phyloP scores from a whole-genome alignment of 2,888 invertebrate genomes.

The Lissocephala sabroskyi region DNA sequence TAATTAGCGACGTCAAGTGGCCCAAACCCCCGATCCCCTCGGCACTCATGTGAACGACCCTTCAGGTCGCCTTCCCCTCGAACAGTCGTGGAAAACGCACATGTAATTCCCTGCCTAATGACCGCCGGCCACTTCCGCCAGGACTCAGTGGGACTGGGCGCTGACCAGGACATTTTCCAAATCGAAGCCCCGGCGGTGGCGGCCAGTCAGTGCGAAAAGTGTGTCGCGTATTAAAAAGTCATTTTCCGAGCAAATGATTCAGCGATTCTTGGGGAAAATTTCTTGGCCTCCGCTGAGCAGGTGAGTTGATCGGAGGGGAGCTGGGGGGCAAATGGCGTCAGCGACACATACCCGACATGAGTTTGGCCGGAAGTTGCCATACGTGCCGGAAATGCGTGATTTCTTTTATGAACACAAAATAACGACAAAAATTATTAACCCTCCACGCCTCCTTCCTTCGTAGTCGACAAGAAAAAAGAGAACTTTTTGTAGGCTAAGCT shows the following conservation, averaged over 20 bases:
- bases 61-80: slow-evolving; percentile 27
- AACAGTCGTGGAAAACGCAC: slow-evolving; percentile 20
- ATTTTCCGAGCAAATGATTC: slow-evolving; percentile 63
- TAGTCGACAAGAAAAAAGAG: slow-evolving; percentile 22
- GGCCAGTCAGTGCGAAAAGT: slow-evolving; percentile 20
- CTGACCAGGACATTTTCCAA: slow-evolving; percentile 57
- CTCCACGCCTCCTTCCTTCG: too few relatives aligned
- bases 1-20: slow-evolving; percentile 36
- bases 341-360: slow-evolving; percentile 53
- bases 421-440: slow-evolving; percentile 10
- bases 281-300: too few relatives aligned
- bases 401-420: slow-evolving; percentile 40
- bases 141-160: slow-evolving; percentile 31
- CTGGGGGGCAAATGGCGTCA: slow-evolving; percentile 1
- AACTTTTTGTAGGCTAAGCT: slow-evolving; percentile 10
- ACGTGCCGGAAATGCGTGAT: slow-evolving; percentile 70
- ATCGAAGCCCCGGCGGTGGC: slow-evolving; percentile 18
- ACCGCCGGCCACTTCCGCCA: slow-evolving; percentile 56
- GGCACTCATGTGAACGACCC: slow-evolving; percentile 33
- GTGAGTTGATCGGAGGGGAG: neutral
- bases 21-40: neutral
- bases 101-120: slow-evolving; percentile 48
- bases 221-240: slow-evolving; percentile 69
- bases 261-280: slow-evolving; percentile 37
- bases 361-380: slow-evolving; percentile 58